Evolutionary conservation across 2,113 vertebrate species (phyloP).

Genomic region (Brachypodius melanocephalos): DNA sequence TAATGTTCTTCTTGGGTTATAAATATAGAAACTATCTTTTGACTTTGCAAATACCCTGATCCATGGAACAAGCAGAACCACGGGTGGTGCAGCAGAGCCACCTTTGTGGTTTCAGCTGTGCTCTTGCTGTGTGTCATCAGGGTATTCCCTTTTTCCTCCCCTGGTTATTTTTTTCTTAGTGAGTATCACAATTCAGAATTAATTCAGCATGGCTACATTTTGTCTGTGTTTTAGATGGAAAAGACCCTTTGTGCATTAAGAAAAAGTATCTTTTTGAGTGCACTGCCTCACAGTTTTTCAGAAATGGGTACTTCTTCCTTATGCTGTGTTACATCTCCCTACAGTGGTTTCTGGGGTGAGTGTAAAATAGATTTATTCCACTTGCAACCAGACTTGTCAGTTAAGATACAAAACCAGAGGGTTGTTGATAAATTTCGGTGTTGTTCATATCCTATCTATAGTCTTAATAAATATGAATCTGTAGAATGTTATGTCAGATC

Average conservation of each 20-base stretch:
- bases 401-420: background rate
- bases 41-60: background rate
- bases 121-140: background rate
- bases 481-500: background rate
- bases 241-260: background rate
- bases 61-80: background rate
- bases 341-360: background rate
- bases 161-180: background rate
- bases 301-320: background rate
- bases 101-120: background rate
- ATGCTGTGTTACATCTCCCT: background rate
- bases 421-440: background rate
- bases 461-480: background rate
- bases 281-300: background rate
- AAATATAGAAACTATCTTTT: background rate
- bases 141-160: rapidly evolving
- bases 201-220: background rate
- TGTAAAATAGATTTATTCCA: background rate
- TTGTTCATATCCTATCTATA: background rate
- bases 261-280: background rate
- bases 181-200: background rate
- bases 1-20: background rate
- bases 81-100: background rate
- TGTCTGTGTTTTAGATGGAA: background rate
- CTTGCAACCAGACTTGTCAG: background rate